phyloP scores from a whole-genome alignment of 92 coral and sea anemone genomes.

The Actinostola sp. region DNA sequence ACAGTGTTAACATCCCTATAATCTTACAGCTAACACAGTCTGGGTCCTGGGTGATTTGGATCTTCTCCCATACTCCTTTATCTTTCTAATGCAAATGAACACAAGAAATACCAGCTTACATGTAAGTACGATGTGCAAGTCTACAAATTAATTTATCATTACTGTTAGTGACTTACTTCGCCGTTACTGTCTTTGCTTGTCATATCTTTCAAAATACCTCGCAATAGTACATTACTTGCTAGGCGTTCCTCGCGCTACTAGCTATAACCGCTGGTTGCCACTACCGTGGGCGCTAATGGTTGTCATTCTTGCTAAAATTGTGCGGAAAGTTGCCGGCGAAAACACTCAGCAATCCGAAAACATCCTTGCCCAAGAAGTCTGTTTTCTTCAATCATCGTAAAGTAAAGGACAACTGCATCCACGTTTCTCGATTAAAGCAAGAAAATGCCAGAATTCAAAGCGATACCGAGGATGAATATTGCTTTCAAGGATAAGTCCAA shows the following conservation, averaged over 20 bases:
- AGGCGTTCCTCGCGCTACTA: slow-evolving; percentile 30
- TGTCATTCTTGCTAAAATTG: slow-evolving; percentile 14
- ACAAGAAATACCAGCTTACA: background rate
- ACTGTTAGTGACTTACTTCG: background rate
- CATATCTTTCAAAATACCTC: background rate
- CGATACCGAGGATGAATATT: slow-evolving; percentile 56
- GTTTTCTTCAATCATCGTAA: background rate
- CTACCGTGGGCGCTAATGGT: slow-evolving; percentile 15
- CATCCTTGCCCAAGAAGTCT: slow-evolving; percentile 11
- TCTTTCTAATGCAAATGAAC: slow-evolving; percentile 28
- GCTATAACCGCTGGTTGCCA: slow-evolving; percentile 13
- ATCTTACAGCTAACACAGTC: slow-evolving; percentile 82
- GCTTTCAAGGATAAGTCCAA: slow-evolving; percentile 96
- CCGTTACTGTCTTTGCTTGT: background rate
- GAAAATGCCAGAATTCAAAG: slow-evolving; percentile 85
- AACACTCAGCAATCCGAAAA: slow-evolving; percentile 19
- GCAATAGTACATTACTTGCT: background rate
- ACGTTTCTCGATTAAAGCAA: slow-evolving; percentile 2
- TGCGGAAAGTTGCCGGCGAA: slow-evolving; percentile 12
- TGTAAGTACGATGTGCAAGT: no score
- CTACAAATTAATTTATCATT: no score
- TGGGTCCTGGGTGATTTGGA: slow-evolving; percentile 67
- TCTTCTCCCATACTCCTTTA: slow-evolving; percentile 45
- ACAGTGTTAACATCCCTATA: slow-evolving; percentile 71
- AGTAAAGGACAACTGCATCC: background rate